Percentiles rank a stretch among this genome's conserved stretches.
Conservation (phyloP, 2,888 invertebrate genomes). For the Ichneumon xanthorius region DNA sequence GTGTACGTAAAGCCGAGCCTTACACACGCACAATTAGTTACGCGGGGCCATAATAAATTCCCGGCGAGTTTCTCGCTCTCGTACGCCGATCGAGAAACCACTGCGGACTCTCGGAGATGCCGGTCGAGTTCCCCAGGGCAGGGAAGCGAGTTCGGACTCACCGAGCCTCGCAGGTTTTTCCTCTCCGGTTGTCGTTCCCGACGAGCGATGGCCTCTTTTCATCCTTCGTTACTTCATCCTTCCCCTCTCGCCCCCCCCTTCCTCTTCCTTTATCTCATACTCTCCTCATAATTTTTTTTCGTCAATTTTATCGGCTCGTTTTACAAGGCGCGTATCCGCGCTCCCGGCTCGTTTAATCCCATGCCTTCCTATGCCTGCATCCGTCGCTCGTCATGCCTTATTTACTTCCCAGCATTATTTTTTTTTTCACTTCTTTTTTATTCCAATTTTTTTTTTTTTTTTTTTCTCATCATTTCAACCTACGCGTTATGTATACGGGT, state of each 20-base stretch:
- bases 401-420: slow-evolving; percentile 43
- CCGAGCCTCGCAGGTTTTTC: slow-evolving; percentile 44
- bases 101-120: slow-evolving; percentile 22
- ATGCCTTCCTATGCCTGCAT: neutral
- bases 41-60: slow-evolving; percentile 64
- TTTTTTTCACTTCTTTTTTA: neutral
- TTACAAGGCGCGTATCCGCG: slow-evolving; percentile 57
- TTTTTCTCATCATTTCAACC: neutral
- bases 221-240: slow-evolving; percentile 24
- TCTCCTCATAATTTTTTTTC: slow-evolving; percentile 18
- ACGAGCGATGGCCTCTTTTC: slow-evolving; percentile 42
- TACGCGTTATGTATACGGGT: neutral
- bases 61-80: slow-evolving; percentile 45
- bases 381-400: slow-evolving; percentile 50
- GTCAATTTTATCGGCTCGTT: slow-evolving; percentile 56
- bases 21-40: slow-evolving; percentile 61
- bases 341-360: slow-evolving; percentile 32
- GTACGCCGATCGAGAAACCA: slow-evolving; percentile 15
- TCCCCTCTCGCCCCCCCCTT: slow-evolving; percentile 12
- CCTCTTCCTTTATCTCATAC: slow-evolving; percentile 8
- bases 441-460: neutral
- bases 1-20: slow-evolving; percentile 1
- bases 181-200: slow-evolving; percentile 58
- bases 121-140: slow-evolving; percentile 47
- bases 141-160: slow-evolving; percentile 38